Percentiles rank a stretch among this genome's conserved stretches.
phyloP scores from a whole-genome alignment of 1,140 invertebrate species.

The Drosophila hydei region DNA sequence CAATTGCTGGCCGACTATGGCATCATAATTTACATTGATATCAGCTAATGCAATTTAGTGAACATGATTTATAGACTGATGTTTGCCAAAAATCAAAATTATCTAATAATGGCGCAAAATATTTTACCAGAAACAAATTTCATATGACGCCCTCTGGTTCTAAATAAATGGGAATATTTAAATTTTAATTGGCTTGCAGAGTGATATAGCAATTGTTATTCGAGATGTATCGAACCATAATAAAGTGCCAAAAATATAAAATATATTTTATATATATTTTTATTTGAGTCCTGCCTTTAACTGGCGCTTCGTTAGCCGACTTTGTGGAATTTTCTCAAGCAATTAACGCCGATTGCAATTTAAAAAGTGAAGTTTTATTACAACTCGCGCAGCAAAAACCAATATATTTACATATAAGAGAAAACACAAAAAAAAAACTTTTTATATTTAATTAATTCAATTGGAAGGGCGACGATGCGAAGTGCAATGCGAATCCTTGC shows the following conservation, averaged over 20 bases:
- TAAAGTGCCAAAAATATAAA: too few species aligned
- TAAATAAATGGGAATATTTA: too few species aligned
- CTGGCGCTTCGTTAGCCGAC: slow-evolving; percentile 22
- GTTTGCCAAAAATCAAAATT: background rate
- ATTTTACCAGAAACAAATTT: background rate
- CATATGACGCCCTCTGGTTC: background rate
- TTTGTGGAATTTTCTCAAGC: slow-evolving; percentile 30
- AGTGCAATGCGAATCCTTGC: slow-evolving; percentile 9
- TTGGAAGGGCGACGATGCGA: slow-evolving; percentile 27
- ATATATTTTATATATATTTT: background rate
- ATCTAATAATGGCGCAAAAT: background rate
- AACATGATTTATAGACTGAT: background rate
- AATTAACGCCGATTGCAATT: slow-evolving; percentile 36
- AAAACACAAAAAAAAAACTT: background rate
- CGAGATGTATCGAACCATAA: too few species aligned
- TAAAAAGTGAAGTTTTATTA: slow-evolving; percentile 25
- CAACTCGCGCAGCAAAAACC: slow-evolving; percentile 21
- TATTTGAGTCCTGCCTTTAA: background rate
- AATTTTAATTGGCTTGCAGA: too few species aligned
- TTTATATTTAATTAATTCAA: slow-evolving; percentile 43
- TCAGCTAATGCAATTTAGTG: background rate
- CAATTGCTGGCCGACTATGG: background rate
- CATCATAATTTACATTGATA: slow-evolving; percentile 7
- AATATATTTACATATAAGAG: slow-evolving; percentile 38
- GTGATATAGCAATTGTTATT: too few species aligned